These are phyloP conservation scores for Heteromurus nitidus DNA, from an alignment of 2,888 invertebrate genomes.

Conservation along the genomic window DNA sequence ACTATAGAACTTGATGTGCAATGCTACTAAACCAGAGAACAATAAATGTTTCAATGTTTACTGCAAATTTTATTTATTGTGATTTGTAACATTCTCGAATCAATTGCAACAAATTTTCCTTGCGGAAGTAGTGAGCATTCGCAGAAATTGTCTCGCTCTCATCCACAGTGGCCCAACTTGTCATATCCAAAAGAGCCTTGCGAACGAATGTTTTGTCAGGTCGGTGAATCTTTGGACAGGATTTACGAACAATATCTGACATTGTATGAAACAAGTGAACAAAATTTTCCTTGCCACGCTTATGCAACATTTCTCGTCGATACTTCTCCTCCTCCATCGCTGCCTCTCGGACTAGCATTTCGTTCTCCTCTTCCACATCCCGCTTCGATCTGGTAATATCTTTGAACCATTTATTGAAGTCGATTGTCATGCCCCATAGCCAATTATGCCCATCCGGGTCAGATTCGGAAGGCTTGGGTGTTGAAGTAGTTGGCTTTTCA, in stretches of 20 bases:
- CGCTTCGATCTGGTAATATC: background rate
- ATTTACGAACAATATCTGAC: constrained; percentile 26
- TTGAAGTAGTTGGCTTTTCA: too few relatives aligned
- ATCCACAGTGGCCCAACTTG: constrained; percentile 40
- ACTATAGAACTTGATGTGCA: constrained; percentile 25
- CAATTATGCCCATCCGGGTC: background rate
- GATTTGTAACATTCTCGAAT: constrained; percentile 10
- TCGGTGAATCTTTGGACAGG: constrained; percentile 17
- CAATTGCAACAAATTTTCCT: background rate
- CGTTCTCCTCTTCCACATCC: background rate
- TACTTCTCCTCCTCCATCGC: background rate
- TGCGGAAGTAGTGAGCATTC: constrained; percentile 4
- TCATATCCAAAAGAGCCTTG: constrained; percentile 34
- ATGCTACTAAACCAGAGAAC: constrained; percentile 26
- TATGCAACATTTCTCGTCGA: background rate
- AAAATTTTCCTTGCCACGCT: constrained; percentile 27
- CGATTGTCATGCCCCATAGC: constrained; percentile 8
- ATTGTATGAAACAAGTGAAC: constrained; percentile 37
- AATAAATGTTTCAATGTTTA: background rate
- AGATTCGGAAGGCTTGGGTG: too few relatives aligned
- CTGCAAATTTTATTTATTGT: constrained; percentile 1
- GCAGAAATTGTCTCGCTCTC: background rate
- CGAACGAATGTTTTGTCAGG: constrained; percentile 40
- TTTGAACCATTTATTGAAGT: constrained; percentile 10
- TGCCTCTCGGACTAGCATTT: background rate